Evolutionary conservation across 2,797 vertebrate species (phyloP), one percentile per base, ranked within the genome.

Genomic region (Chromobotia macracanthus): DNA sequence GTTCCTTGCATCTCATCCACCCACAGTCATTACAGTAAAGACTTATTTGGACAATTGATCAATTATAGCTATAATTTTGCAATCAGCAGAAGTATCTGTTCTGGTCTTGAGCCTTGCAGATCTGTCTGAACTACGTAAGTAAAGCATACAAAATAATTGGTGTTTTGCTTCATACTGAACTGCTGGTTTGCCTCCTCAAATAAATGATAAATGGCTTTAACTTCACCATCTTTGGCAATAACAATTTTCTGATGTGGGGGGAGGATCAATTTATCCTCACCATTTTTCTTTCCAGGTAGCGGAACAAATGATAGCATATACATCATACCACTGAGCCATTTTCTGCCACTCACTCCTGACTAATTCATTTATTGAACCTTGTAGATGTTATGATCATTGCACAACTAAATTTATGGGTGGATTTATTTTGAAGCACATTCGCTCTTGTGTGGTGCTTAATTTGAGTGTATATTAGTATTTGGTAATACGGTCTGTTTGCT

Each of bases 131-230:
- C 55, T 63, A 58, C 73, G 66, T 51, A 85, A 83, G 58, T 71
- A 82, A 53, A 72, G 81, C 65, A 77, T 77, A 80, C 63, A 79
- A 82, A 85, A 81, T 86, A 83, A 86, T 81, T 84, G 71, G 38
- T 71, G 81, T 80, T 77, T 77, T 69, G 56, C 78, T 44, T 73
- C 58, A 81, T 76, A 82, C 82, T 72, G 82, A 84, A 80, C 66
- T 73, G 70, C 64, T 51, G 18, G 7, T 84, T 83, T 83, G 83
- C 82, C 80, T 80, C 63, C 75, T 61, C 81, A 77, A 81, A 82
- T 80, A 79, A 65, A 72, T 83, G 70, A 80, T 69, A 67, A 86
- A 85, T 80, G 66, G 55, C 70, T 81, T 82, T 85, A 69, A 38
- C 69, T 50, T 48, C 61, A 78, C 71, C 79, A 81, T 81, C 78